Base-by-base conservation (phyloP, 1,140 invertebrate species). In the Sesamia nonagrioides region DNA sequence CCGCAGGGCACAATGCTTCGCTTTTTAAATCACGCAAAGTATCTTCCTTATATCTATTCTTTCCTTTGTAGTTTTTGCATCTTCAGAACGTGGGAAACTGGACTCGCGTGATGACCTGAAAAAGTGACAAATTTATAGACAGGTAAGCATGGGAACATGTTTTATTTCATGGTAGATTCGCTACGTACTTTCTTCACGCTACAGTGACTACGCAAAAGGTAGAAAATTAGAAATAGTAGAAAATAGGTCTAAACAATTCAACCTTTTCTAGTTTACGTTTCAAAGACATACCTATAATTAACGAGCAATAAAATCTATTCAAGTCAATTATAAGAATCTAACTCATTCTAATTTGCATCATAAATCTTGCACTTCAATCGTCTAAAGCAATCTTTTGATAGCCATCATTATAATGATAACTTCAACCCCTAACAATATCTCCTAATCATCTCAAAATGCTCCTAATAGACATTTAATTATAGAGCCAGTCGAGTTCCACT, bases 401-500 rank as follows among this genome's bases (percentile, higher is more conserved):
- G 85, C 79, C 80, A 82, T 84, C 86, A 92, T 92, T 89, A 90
- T 84, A 92, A 91, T 74, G 77, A 76, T 84, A 88, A 89, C 81
- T 86, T 84, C 82, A 86, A 82, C 85, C 87, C 84, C 73, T 88
- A 87, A 89, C 82, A 86, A 92, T 92, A 89, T 79, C 82, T 79
- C 83, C 90, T 94, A 93, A 94, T 92, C 89, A 92, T 87, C 86
- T 78, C 82, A 93, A 92, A 95, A 92, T 89, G 88, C 66, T 81
- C 86, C 89, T 94, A 94, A 94, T 95, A 92, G 89, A 91, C 88
- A 94, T 94, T 94, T 95, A 94, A 95, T 94, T 94, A 92, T 87
- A 91, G 82, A 79, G 84, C 80, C 79, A 82, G 85, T 60, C 88
- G 90, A 91, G 89, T 90, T 88, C 91, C 91, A 91, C 89, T 95